Percentiles rank a stretch among this genome's conserved stretches.
phyloP scores from a whole-genome alignment of 2,888 invertebrate species.

The Cheilosia impressa region DNA sequence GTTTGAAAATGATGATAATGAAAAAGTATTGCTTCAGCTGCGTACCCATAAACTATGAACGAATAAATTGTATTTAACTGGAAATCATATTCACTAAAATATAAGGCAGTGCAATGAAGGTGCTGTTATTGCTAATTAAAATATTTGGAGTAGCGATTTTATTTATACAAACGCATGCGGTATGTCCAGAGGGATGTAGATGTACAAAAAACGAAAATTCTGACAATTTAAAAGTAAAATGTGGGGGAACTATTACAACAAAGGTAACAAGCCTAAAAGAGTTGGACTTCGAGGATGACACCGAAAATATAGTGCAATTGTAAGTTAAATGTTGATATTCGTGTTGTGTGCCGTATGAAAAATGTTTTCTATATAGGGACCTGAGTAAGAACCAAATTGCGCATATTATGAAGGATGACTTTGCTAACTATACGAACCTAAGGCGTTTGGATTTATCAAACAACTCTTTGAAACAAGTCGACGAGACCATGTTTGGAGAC shows the following conservation, averaged over 20 bases:
- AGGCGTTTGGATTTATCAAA: constrained; percentile 88
- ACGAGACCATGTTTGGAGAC: constrained; percentile 88
- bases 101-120: constrained; percentile 62
- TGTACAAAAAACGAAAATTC: constrained; percentile 80
- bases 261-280: constrained; percentile 80
- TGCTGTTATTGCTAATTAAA: constrained; percentile 46
- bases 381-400: constrained; percentile 91
- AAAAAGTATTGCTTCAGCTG: constrained; percentile 20
- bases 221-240: constrained; percentile 80
- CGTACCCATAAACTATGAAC: constrained; percentile 55
- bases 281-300: constrained; percentile 80
- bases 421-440: constrained; percentile 89
- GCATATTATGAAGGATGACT: constrained; percentile 89
- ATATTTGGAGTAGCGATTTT: constrained; percentile 44
- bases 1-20: constrained; percentile 48
- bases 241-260: constrained; percentile 79
- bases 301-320: constrained; percentile 79
- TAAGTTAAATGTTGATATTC: constrained; percentile 78
- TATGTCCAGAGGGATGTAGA: constrained; percentile 80
- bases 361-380: constrained; percentile 85
- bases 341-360: background rate
- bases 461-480: constrained; percentile 89
- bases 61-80: constrained; percentile 39
- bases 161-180: constrained; percentile 61
- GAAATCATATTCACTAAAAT: constrained; percentile 18